Percentiles rank a stretch among this genome's conserved stretches.
Conservation (phyloP, 2,888 invertebrate species). For the Tipula confusa region DNA sequence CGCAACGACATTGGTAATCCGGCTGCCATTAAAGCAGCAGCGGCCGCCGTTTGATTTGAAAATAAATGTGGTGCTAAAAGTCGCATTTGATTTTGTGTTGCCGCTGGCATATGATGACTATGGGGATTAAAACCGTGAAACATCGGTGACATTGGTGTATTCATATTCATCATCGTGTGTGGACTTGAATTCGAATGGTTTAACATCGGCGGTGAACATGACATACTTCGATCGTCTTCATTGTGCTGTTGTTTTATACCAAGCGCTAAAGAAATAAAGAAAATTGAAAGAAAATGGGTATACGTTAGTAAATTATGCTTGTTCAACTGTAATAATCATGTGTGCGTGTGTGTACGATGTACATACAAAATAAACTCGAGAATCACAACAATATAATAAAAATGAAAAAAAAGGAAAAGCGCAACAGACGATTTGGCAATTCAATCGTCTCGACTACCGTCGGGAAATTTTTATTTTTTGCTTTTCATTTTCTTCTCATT, state of each 20-base stretch:
- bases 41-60: slow-evolving; percentile 44
- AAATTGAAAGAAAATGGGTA: not conserved
- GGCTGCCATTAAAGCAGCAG: slow-evolving; percentile 48
- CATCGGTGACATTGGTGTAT: slow-evolving; percentile 39
- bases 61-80: slow-evolving; percentile 47
- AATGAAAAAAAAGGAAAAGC: slow-evolving; percentile 28
- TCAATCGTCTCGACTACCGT: slow-evolving; percentile 31
- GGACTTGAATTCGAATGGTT: slow-evolving; percentile 9
- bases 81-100: slow-evolving; percentile 46
- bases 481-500: slow-evolving; percentile 9
- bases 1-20: slow-evolving; percentile 45
- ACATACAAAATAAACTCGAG: not conserved
- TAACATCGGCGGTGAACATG: slow-evolving; percentile 46
- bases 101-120: slow-evolving; percentile 38
- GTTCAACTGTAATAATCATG: not conserved
- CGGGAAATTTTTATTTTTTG: slow-evolving; percentile 27
- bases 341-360: not conserved
- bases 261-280: slow-evolving; percentile 41
- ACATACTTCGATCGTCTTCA: slow-evolving; percentile 46
- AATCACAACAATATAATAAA: slow-evolving; percentile 27
- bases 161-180: not conserved
- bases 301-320: not conserved
- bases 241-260: slow-evolving; percentile 44
- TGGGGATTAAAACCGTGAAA: slow-evolving; percentile 44
- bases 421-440: slow-evolving; percentile 31